Evolutionary conservation across 2,888 invertebrate genomes (phyloP), one percentile per base, ranked within the genome.

Genomic region (Ectemnius cavifrons): DNA sequence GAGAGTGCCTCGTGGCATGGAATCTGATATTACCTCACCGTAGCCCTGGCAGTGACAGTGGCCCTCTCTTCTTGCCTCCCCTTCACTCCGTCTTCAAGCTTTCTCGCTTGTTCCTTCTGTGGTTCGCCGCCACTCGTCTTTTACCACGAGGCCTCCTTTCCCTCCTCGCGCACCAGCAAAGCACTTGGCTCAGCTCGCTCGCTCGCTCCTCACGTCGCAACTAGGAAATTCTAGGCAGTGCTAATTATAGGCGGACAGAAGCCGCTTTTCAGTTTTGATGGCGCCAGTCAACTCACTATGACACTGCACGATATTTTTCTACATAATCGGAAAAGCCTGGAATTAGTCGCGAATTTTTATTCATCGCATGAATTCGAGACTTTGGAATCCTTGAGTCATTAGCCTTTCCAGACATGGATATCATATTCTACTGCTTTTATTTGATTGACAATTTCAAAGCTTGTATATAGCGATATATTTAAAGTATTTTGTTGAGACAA

Each of bases 31-130:
- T 89, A 90, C 89, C 89, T 90, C 89, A 89, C 88, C 80, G 84
- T 81, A 88, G 85, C 88, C 89, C 86, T 89, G 89, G 87, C 90
- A 89, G 89, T 89, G 89, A 89, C 89, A 89, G 89, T 89, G 89
- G 86, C 86, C 75, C 75, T 78, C 82, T 80, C 77, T 75, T 74
- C 71, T 67, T 66, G 62, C 63, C 71, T 64, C 58, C 58, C 61
- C 60, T 28, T 45, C 69, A 56, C 28, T 45, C n/a, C 14, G 5
- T 23, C 70, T 62, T 61, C 70, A 57, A 46, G 47, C 60, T 62
- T 67, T 28, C 67, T 62, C 28, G 61, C 28, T 52, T 11, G 16
- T 14, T 46, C 28, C 59, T 52, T 63, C 46, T 46, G 52, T 46
- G n/a, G 69, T 56, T 45, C 62, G 62, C 62, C 73, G 74, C 74